A percentile compares a stretch with the other conserved stretches of the same genome.
Evolutionary conservation across 2,113 vertebrate genomes (phyloP).

Genomic region (Zosterops japonicus): DNA sequence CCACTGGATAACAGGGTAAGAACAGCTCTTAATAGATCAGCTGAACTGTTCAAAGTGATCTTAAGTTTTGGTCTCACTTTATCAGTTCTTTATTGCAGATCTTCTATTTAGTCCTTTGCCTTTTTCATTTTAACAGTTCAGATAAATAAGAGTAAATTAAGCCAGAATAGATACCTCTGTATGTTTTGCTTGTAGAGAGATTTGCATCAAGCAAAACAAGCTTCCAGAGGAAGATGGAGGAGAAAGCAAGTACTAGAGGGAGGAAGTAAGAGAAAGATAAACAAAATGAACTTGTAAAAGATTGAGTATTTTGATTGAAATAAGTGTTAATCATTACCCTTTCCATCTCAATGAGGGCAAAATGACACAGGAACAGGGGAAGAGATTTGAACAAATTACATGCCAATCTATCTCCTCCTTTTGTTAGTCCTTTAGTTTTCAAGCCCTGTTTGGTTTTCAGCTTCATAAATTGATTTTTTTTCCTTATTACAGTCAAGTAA

Average conservation of each 20-base stretch:
- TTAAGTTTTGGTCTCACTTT: background rate
- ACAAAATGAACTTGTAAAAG: background rate
- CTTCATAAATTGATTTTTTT: background rate
- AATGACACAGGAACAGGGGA: background rate
- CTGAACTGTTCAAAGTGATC: background rate
- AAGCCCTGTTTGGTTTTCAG: background rate
- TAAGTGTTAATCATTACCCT: background rate
- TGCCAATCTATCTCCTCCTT: background rate
- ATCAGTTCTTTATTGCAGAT: background rate
- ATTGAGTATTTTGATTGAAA: background rate
- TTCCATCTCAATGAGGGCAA: background rate
- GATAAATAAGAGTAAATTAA: background rate
- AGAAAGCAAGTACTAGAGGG: background rate
- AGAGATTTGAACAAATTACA: background rate
- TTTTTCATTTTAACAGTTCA: background rate
- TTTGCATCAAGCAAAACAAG: background rate
- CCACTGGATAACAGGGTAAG: background rate
- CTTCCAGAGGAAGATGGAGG: background rate
- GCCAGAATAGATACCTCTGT: background rate
- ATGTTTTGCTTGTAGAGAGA: background rate
- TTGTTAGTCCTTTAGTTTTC: background rate
- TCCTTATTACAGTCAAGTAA: constrained; percentile 78
- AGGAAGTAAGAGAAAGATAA: background rate
- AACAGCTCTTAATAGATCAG: background rate
- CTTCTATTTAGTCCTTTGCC: background rate